Base-by-base conservation (phyloP, 2,797 vertebrate genomes). In the Salmo trutta region DNA sequence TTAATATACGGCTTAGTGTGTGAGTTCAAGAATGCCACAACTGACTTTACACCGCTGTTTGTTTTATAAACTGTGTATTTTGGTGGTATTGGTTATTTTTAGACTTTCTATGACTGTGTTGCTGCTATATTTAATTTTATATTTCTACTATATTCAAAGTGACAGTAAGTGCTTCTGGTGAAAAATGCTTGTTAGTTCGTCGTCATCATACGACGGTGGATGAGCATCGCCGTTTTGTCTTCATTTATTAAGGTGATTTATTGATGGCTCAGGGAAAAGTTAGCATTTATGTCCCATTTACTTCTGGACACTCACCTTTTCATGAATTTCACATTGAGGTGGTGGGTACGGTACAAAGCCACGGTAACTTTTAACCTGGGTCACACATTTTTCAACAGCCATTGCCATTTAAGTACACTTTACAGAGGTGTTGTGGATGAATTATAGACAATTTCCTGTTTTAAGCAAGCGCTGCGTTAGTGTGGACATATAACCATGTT, bases 351-450 rank as follows among this genome's bases (percentile, higher is more conserved):
- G 56, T 59, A 10, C 10, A 10, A 47, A 33, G 31, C 85, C 89
- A 86, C 80, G 77, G 78, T 84, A 85, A 88, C 88, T 90, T 91
- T 88, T 85, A 87, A 91, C 82, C 81, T n/a, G 41, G 82, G 79
- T 84, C 82, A 83, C 92, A 89, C 81, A 86, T 88, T 91, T 93
- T 90, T 91, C 84, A 92, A 17, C 87, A 81, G 81, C 80, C 84
- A 80, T 83, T 90, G 88, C 90, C 89, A 86, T 93, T 85, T 88
- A 86, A 84, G 80, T 77, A 82, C 67, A 71, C 81, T 87, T 81
- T 80, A 78, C 77, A 75, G 33, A 81, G 79, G 75, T 79, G 81
- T 83, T 85, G 83, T 78, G 79, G 81, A 89, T 93, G 66, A 90
- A 90, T 90, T 87, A 92, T 84, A 88, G 79, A 87, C 81, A 73